Base-by-base conservation (phyloP, 2,797 vertebrate species). In the Danio albolineatus region DNA sequence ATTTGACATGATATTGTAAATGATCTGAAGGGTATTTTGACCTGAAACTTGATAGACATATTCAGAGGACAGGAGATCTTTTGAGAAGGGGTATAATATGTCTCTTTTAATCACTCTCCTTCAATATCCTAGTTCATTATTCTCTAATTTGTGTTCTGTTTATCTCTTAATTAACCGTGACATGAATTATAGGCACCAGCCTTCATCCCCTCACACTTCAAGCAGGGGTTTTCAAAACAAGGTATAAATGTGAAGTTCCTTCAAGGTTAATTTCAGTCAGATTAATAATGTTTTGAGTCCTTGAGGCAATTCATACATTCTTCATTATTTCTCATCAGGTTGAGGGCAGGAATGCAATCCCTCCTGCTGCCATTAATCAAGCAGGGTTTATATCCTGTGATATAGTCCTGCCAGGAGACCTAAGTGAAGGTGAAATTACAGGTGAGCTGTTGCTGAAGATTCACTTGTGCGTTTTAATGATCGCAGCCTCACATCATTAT, bases 351-450 rank as follows among this genome's bases (percentile, higher is more conserved):
- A 38, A 60, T 77, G 53, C 54, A 38, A 74, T 79, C 70, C 75
- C 70, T 43, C 49, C 51, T n/a, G 77, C 16, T 49, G 69, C 3
- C 38, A 65, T 91, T 90, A 62, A 94, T 51, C 84, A 90, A 67
- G 90, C 91, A 17, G 92, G 90, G 72, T 86, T 94, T 62, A 85
- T 92, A 56, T 93, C 92, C 61, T 94, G 94, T 17, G 92, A 94
- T 89, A 87, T 94, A 44, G 92, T 93, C 66, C 92, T 94, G 82
- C 92, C 91, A 16, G 92, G 92, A 82, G 91, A 92, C 49, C 91
- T 94, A 84, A 91, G 91, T 85, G 92, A 94, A 77, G 93, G 92
- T 0, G 92, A 94, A 82, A 93, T 95, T 65, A 93, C 91, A 46
- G 93, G 93, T 93, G 76, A 90, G 82, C 21, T 59, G 51, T 57